Evolutionary conservation across 2,888 invertebrate species (phyloP), one percentile per base, ranked within the genome.

Genomic region (Beris morrisii): DNA sequence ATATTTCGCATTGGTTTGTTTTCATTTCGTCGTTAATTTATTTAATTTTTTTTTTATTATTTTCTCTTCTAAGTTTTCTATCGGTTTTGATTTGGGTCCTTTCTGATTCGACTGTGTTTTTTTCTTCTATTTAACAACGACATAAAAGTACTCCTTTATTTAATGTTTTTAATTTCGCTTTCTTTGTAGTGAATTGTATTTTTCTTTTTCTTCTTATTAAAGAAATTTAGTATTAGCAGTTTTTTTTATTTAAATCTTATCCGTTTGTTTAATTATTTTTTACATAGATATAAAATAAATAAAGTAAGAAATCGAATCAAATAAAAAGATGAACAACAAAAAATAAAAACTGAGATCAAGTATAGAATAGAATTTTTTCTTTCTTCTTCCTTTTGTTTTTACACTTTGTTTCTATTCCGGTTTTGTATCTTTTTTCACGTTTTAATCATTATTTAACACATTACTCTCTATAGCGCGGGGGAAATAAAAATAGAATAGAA

Each of bases 321-420:
- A 53, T 50, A 38, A 38, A 38, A 38, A 15, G 28, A 22, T 48
- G 22, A 48, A 38, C 9, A 38, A 38, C 5, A 38, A 38, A 38
- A 38, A 38, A 38, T 48, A 13, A 53, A 53, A 53, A 53, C 53
- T 53, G 53, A 53, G 53, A 53, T 53, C 53, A 53, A 53, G 53
- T 53, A 30, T 58, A 57, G 22, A 43, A 43, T 58, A 15, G 6
- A 22, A 22, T 12, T 45, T 58, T 45, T 55, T 45, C 3, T 45
- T 55, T 54, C 46, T 13, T 53, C 30, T 63, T 63, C n/a, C 11
- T 61, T 6, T 46, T 46, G 50, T 31, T 63, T 63, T 63, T 61
- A 13, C 22, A 22, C n/a, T 43, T 57, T 57, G 12, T 58, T 58
- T 28, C 31, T 53, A 46, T 22, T 50, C 32, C 45, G 32, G 22